Conservation (phyloP, 2,888 invertebrate genomes). For the Lasioglossum calceatum region DNA sequence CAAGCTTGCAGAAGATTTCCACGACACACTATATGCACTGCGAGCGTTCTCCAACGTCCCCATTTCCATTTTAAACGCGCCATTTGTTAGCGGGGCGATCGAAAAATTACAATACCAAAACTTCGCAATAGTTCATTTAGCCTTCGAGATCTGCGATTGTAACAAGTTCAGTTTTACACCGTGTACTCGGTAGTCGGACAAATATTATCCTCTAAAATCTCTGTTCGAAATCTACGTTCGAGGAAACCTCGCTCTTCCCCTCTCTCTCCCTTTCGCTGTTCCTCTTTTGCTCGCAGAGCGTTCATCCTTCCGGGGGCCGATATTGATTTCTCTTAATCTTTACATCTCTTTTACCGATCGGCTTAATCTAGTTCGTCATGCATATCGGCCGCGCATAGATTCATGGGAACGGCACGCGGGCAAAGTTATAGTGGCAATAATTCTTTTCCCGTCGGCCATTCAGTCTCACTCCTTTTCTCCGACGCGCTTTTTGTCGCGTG, state of each 20-base stretch:
- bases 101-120: slow-evolving; percentile 7
- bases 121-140: background rate
- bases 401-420: slow-evolving; percentile 28
- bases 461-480: slow-evolving; percentile 41
- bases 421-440: slow-evolving; percentile 52
- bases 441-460: slow-evolving; percentile 45
- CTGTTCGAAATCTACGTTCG: slow-evolving; percentile 9
- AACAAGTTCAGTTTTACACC: background rate
- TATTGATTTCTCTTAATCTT: slow-evolving; percentile 55
- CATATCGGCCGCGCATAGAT: slow-evolving; percentile 38
- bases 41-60: background rate
- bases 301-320: background rate
- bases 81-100: background rate
- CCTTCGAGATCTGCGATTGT: background rate
- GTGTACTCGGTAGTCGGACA: background rate
- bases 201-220: background rate
- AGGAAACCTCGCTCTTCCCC: background rate
- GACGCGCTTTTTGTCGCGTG: slow-evolving; percentile 34
- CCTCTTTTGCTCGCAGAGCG: background rate
- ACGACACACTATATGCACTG: background rate
- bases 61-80: background rate
- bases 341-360: slow-evolving; percentile 45
- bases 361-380: slow-evolving; percentile 58
- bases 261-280: background rate
- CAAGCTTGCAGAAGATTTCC: background rate